Conservation (phyloP, 2,888 invertebrate genomes). For the Zhengitettix transpicula region DNA sequence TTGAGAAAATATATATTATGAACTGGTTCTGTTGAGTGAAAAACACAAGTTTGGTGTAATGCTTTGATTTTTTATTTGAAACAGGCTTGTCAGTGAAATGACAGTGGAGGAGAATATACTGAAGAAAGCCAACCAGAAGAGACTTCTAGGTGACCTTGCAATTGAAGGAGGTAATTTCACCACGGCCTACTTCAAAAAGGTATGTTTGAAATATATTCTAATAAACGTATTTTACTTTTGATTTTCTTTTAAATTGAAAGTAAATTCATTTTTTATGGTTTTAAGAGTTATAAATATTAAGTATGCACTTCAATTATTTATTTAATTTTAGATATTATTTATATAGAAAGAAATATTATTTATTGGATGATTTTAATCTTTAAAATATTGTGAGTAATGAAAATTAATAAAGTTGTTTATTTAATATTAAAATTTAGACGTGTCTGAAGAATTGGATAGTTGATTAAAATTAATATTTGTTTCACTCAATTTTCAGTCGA, state of each 20-base stretch:
- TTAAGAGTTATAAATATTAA: not conserved
- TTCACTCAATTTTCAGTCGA: constrained; percentile 38
- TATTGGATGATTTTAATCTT: no score
- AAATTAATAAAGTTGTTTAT: no score
- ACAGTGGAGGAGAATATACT: constrained; percentile 99
- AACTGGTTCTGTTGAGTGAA: no score
- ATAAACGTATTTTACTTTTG: not conserved
- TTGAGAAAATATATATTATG: no score
- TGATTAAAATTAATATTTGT: no score
- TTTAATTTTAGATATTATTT: no score
- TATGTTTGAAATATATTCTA: constrained; percentile 24
- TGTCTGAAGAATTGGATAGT: no score
- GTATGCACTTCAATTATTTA: no score
- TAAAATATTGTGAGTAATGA: no score
- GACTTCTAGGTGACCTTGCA: constrained; percentile 86
- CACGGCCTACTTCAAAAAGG: constrained; percentile 84
- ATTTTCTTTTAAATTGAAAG: not conserved
- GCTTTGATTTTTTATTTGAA: constrained; percentile 12
- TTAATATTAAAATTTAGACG: no score
- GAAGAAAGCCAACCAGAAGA: constrained; percentile 96
- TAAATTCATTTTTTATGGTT: not conserved
- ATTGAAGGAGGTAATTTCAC: constrained; percentile 99
- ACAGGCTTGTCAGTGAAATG: constrained; percentile 81
- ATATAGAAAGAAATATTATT: no score
- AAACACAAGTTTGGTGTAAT: not conserved